These are phyloP conservation scores for Drosophila biarmipes DNA, from an alignment of 1,140 invertebrate species.

Conservation along the genomic window DNA sequence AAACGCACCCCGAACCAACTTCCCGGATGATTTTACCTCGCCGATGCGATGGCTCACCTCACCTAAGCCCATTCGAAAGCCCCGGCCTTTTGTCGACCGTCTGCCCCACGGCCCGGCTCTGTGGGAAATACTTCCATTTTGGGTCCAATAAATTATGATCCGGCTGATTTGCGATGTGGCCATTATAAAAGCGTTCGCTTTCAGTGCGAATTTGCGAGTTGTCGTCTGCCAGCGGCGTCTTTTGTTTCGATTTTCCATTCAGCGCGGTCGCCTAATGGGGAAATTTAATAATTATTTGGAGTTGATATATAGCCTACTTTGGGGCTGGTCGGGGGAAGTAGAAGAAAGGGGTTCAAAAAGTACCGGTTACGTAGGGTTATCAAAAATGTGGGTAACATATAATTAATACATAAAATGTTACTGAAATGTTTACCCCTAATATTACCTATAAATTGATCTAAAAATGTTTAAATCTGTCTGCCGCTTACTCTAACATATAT, in stretches of 20 bases:
- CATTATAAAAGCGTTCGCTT: constrained; percentile 28
- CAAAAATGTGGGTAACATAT: too few species aligned
- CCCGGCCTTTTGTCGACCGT: constrained; percentile 11
- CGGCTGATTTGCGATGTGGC: constrained; percentile 64
- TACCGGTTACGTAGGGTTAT: not conserved
- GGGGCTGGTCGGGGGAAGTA: not conserved
- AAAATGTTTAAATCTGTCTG: too few species aligned
- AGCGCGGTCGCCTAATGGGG: constrained; percentile 10
- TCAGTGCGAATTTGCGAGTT: constrained; percentile 16
- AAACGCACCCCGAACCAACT: constrained; percentile 49
- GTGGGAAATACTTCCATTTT: constrained; percentile 51
- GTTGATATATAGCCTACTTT: constrained; percentile 24
- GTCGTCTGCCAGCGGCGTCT: constrained; percentile 12
- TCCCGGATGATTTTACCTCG: constrained; percentile 2
- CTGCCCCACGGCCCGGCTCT: not conserved
- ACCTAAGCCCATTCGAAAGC: constrained; percentile 4
- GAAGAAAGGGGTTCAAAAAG: not conserved
- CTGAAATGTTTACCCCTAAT: too few species aligned
- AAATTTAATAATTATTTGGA: constrained; percentile 36
- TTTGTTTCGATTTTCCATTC: constrained; percentile 28
- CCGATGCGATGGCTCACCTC: constrained; percentile 17
- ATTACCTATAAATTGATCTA: too few species aligned
- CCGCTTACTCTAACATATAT: too few species aligned
- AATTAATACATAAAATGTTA: too few species aligned
- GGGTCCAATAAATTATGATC: constrained; percentile 78